Evolutionary conservation across 1,140 invertebrate genomes (phyloP), one percentile per base, ranked within the genome.

Genomic region (Listronotus oregonensis): DNA sequence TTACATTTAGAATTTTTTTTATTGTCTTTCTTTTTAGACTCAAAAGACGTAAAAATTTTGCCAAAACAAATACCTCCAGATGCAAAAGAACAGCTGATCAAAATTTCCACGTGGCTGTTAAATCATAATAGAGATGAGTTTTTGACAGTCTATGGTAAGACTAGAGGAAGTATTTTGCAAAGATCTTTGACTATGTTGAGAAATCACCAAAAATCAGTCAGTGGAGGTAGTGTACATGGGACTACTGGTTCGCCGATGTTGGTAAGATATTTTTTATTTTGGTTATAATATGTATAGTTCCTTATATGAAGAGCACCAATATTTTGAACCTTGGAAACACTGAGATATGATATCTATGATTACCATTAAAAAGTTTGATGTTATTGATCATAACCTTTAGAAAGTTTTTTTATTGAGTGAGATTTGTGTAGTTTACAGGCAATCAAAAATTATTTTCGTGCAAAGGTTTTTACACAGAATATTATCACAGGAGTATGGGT

Each of bases 41-140:
- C 78, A 42, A 71, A 68, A 62, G 68, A 71, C 27, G 11, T 31
- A 4, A 75, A 73, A 59, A 27, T 63, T 21, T 52, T 64, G 12
- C 72, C 73, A 0, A 67, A 65, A 47, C 73, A 73, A 61, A 72
- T 75, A 17, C 68, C 67, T 0, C 87, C 89, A 74, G 83, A 85
- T 59, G 84, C 87, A 10, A 78, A 88, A 50, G 84, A 86, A 57
- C 88, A 93, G 66, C 82, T 97, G 58, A 85, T 88, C 9, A 86
- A 87, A 52, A 92, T 97, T 47, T 87, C 93, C 0, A 85, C 86
- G 31, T 98, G 96, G 96, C 82, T 90, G 9, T 80, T 95, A 9
- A 87, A 88, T 65, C 90, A 94, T 75, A 89, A 89, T 49, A 86
- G 90, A 31, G 85, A 89, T 57, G 91, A 93, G 68, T 93, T 91